A percentile compares a stretch with the other conserved stretches of the same genome.
Evolutionary conservation across 1,140 invertebrate species (phyloP).

Genomic region (Bathynomus jamesi): DNA sequence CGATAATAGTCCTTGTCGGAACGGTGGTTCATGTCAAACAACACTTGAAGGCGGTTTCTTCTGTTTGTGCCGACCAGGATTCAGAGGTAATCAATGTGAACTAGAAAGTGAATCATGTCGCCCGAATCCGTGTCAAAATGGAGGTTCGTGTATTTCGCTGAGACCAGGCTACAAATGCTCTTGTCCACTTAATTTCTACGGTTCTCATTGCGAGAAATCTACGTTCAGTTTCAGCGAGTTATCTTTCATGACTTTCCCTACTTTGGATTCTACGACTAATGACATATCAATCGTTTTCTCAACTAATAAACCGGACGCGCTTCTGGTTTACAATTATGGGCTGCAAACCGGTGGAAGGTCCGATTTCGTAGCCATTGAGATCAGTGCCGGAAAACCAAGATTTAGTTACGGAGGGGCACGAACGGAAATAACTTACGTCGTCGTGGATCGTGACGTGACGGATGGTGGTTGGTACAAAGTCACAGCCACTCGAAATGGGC

Average conservation of each 20-base stretch:
- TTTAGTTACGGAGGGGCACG: slow-evolving; percentile 83
- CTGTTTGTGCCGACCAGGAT: slow-evolving; percentile 79
- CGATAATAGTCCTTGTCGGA: slow-evolving; percentile 71
- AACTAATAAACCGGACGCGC: slow-evolving; percentile 73
- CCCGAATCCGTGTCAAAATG: slow-evolving; percentile 80
- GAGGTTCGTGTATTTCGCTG: slow-evolving; percentile 66
- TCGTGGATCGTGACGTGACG: slow-evolving; percentile 59
- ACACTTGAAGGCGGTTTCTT: slow-evolving; percentile 80
- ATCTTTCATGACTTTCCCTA: slow-evolving; percentile 79
- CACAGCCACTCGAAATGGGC: slow-evolving; percentile 77
- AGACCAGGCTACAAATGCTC: slow-evolving; percentile 76
- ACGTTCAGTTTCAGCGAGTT: slow-evolving; percentile 80
- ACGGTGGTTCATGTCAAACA: slow-evolving; percentile 80
- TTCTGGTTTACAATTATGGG: slow-evolving; percentile 85
- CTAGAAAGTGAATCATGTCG: slow-evolving; percentile 69
- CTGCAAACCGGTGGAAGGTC: slow-evolving; percentile 74
- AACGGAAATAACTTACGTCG: slow-evolving; percentile 70
- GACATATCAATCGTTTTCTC: slow-evolving; percentile 86
- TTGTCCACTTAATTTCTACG: slow-evolving; percentile 76
- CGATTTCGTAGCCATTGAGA: slow-evolving; percentile 84
- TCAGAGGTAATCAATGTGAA: slow-evolving; percentile 80
- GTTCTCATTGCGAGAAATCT: slow-evolving; percentile 77
- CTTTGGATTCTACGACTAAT: slow-evolving; percentile 75
- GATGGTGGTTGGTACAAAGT: slow-evolving; percentile 87
- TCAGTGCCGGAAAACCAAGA: slow-evolving; percentile 67